Evolutionary conservation across 2,888 invertebrate genomes (phyloP).

Genomic region (Cantharis flavilabris): DNA sequence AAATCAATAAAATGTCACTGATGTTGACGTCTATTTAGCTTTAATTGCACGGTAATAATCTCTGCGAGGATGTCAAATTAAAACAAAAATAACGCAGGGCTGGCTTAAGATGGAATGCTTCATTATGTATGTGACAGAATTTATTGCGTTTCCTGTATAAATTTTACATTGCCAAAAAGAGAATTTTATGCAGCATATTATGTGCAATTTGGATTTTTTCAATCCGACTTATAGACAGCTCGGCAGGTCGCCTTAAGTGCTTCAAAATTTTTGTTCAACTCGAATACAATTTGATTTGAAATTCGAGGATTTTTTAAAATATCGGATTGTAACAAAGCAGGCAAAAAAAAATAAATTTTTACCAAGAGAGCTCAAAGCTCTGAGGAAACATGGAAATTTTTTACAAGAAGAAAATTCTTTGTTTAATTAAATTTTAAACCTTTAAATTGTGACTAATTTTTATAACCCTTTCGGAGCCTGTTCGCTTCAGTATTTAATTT

Average conservation of each 20-base stretch:
- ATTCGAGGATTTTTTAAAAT: background rate
- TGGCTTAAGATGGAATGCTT: background rate
- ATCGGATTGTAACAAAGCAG: background rate
- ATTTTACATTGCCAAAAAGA: background rate
- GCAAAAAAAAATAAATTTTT: background rate
- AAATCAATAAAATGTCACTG: background rate
- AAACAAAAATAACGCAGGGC: background rate
- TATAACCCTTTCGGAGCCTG: background rate
- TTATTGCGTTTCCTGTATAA: too few relatives aligned
- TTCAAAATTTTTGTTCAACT: background rate
- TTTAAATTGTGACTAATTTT: background rate
- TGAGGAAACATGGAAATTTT: background rate
- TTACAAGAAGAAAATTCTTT: background rate
- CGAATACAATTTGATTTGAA: background rate
- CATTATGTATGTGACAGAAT: background rate
- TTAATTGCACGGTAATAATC: background rate
- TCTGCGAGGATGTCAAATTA: background rate
- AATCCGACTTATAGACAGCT: background rate
- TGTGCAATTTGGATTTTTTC: background rate
- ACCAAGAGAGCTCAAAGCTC: too few relatives aligned
- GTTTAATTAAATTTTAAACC: background rate
- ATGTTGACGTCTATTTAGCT: background rate
- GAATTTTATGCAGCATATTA: background rate
- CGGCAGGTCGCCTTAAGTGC: background rate
- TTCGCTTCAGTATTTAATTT: background rate